Base-by-base conservation (phyloP, 1,140 invertebrate genomes). In the Papilio polyxenes region DNA sequence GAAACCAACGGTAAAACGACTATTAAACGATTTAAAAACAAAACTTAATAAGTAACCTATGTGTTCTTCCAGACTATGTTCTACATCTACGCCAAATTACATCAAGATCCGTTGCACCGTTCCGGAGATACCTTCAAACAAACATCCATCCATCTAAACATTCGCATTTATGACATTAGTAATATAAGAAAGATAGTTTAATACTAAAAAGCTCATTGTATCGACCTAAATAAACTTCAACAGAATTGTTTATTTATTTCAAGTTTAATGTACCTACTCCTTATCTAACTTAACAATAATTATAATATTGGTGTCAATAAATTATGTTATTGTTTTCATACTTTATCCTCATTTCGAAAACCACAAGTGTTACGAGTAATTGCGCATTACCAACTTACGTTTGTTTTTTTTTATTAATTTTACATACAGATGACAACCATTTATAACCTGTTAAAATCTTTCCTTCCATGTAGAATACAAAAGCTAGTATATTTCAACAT, bases 231-330 rank as follows among this genome's bases (percentile, higher is more conserved):
- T 69, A 10, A 5, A 69, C 5, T 65, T 65, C 59, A 65, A 23
- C 31, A 23, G 65, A 69, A 37, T 69, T 69, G 31, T 69, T 72
- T 72, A 72, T 72, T 72, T 72, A 72, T 40, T 72, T 72, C 31
- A 72, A 72, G 65, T 72, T 17, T 72, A 72, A 69, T 37, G 13
- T 37, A 5, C n/a, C n/a, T n/a, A n/a, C 65, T 37, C 31, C 11
- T 37, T 72, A 72, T 72, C 13, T 37, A 5, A 37, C 11, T 72
- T 72, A 31, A 37, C 8, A 65, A 65, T 69, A 65, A 65, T 72
- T 72, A 15, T 72, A 65, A 72, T 40, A 72, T 72, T 37, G 65
- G 23, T 72, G 65, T 31, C 65, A 72, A 72, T 72, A 72, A 65
- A 40, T 44, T 44, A 40, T 37, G 65, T 72, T 31, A 20, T 72